Evolutionary conservation across 1,140 invertebrate genomes (phyloP), one percentile per base, ranked within the genome.

Genomic region (Batillaria attramentaria): DNA sequence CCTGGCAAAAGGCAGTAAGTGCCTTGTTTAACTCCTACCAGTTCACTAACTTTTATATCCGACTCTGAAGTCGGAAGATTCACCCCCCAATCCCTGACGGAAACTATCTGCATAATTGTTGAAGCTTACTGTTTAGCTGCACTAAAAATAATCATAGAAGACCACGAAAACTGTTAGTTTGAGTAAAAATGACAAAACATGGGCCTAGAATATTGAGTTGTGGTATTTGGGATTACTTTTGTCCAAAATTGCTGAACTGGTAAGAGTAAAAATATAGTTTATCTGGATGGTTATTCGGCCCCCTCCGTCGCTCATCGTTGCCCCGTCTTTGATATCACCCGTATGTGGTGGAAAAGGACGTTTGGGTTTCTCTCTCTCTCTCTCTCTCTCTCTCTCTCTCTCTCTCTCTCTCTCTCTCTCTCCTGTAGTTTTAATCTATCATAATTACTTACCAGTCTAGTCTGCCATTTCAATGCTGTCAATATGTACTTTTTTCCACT

Each of bases 361-460:
- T 20, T 3, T 16, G 24, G 13, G 31, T 24, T 42, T 18, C 3
- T 42, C 16, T 70, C 2, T 18, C 39, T n/a, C 43, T n/a, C n/a
- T 72, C 31, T 72, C 70, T 72, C 28, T 72, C 70, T 54, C 0
- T 72, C 43, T 5, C 28, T 50, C 70, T 43, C 43, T 33, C 70
- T 72, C 2, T 35, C 70, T 72, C 46, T 50, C 28, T 66, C 62
- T 66, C 13, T 72, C 42, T 72, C 42, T 72, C 42, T 72, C 69
- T 72, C 42, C 24, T 5, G 0, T 39, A 10, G 0, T 41, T 6
- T 42, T 28, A n/a, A 18, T 62, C 57, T 62, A 18, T 62, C 57
- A n/a, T 28, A n/a, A 18, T 62, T 28, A n/a, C 57, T 62, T 28
- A n/a, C 57, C 62, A 10, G 3, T 66, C 62, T 66, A 31, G 16